These are phyloP conservation scores for Drosophila melanogaster DNA, from an alignment of 1,140 invertebrate genomes.

Conservation along the genomic window Release_6_plus_ISO1_MT NC_004354.4:1510001-1510500, in stretches of 20 bases:
- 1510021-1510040: conserved; percentile 37
- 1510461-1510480: conserved; percentile 30
- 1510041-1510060: neutral
- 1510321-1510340: neutral
- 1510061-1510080: neutral
- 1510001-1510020: conserved; percentile 22
- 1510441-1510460: conserved; percentile 37
- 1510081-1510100: conserved; percentile 13
- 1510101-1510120: neutral
- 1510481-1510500: conserved; percentile 25
- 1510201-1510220: conserved; percentile 66
- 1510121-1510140: conserved; percentile 55
- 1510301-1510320: conserved; percentile 1
- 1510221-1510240: neutral
- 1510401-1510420: conserved; percentile 12
- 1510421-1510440: conserved; percentile 29
- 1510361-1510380: conserved; percentile 1
- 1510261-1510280: conserved; percentile 26
- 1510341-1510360: conserved; percentile 35
- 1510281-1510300: neutral
- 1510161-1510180: conserved; percentile 38
- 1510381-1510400: conserved; percentile 44
- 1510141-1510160: conserved; percentile 74
- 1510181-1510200: conserved; percentile 18
- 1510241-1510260: neutral